Evolutionary conservation across 2,797 vertebrate species (phyloP).

Genomic region (Spondyliosoma cantharus): DNA sequence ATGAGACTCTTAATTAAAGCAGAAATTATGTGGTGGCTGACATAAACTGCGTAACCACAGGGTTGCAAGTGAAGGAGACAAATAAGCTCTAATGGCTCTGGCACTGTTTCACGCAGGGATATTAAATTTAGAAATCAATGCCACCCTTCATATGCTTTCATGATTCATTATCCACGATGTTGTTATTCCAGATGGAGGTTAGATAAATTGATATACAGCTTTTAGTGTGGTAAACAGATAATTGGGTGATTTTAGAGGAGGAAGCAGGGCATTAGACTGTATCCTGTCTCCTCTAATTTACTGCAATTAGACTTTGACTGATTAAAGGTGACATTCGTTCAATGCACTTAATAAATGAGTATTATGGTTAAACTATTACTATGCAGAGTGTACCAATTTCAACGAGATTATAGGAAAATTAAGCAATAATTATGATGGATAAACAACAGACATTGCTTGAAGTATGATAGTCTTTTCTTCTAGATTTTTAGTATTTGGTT

Average conservation of each 20-base stretch:
- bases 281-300: constrained; percentile 1
- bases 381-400: not conserved
- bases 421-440: not conserved
- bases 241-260: not conserved
- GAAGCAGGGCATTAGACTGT: not conserved
- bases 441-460: not conserved
- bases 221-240: constrained; percentile 19
- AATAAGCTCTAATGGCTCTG: constrained; percentile 30
- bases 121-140: constrained; percentile 31
- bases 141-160: constrained; percentile 26
- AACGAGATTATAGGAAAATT: constrained; percentile 1
- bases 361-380: not conserved
- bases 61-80: constrained; percentile 22
- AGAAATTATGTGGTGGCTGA: constrained; percentile 2
- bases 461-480: not conserved
- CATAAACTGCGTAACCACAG: constrained; percentile 10
- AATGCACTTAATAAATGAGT: not conserved
- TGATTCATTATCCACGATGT: constrained; percentile 9
- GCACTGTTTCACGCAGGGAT: constrained; percentile 19
- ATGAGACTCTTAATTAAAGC: constrained; percentile 24
- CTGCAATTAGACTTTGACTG: not conserved
- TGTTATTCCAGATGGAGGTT: constrained; percentile 12
- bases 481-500: not conserved
- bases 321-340: constrained; percentile 22
- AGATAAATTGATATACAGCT: constrained; percentile 4